Base-by-base conservation (phyloP, 2,888 invertebrate species). In the Argyresthia albistria region DNA sequence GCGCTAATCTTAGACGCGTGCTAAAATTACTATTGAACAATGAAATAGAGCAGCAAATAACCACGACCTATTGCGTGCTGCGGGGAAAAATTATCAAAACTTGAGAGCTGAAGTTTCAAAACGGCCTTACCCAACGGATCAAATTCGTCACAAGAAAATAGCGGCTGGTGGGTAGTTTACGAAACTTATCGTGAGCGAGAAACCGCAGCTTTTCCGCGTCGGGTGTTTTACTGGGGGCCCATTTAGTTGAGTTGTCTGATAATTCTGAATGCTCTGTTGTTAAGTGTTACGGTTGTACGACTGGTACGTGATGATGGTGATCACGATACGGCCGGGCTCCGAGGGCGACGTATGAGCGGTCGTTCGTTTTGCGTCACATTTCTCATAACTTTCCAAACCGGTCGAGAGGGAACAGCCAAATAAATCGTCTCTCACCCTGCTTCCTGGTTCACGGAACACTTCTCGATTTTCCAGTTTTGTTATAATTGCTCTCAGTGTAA, bases 181-280 rank as follows among this genome's bases (percentile, higher is more conserved):
- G 82, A 81, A 83, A 86, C 68, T 69, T 59, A 67, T 77, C 83
- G 83, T 83, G 83, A 76, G 76, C 69, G 59, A 62, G 60, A 69
- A 77, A 76, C 81, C 80, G 65, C 81, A 76, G 70, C 67, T 74
- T 75, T 77, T 76, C 76, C 73, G 76, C 70, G 69, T 70, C 74
- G 58, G 61, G 60, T 66, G 67, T 75, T 73, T 73, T 69, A 69
- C 69, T 70, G 65, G 65, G 62, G 61, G 61, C 59, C 64, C 68
- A 68, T 67, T 69, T 70, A 69, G 51, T 49, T 49, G 1, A 25
- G 57, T 59, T 58, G 61, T 57, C 59, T 66, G 61, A 69, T 73
- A 67, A 15, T 74, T 73, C 70, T 67, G 65, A 67, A 68, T 60
- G 62, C 53, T 45, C 50, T 37, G 61, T 65, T 67, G 69, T 69